A percentile compares a stretch with the other conserved stretches of the same genome.
phyloP scores from a whole-genome alignment of 2,113 vertebrate genomes.

The Xenus cinereus region DNA sequence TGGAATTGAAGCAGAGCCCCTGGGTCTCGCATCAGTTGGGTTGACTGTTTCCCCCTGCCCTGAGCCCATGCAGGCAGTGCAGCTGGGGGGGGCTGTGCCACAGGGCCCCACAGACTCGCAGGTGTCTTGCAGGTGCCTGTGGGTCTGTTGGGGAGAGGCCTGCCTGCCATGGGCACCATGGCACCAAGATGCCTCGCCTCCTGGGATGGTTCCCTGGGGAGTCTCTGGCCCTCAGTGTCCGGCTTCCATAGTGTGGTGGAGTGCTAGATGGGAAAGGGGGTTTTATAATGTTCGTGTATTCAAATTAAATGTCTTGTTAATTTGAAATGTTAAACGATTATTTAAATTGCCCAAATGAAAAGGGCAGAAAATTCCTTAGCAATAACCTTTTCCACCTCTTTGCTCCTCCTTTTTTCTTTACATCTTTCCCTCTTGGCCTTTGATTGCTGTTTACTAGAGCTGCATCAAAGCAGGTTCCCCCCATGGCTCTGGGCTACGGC shows the following conservation, averaged over 20 bases:
- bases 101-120: rapidly evolving
- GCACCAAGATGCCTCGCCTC: rapidly evolving
- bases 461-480: slow-evolving; percentile 40
- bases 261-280: not conserved
- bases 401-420: not conserved
- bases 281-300: not conserved
- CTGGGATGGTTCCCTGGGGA: rapidly evolving
- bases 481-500: not conserved
- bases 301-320: not conserved
- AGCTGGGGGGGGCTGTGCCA: not conserved
- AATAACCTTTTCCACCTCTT: not conserved
- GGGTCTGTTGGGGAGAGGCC: not conserved
- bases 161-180: rapidly evolving
- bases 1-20: not conserved
- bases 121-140: rapidly evolving
- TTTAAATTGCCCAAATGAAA: not conserved
- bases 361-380: not conserved
- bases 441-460: slow-evolving; percentile 32
- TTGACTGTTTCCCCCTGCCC: rapidly evolving
- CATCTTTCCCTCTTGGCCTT: not conserved
- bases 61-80: rapidly evolving
- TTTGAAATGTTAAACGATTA: not conserved
- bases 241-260: rapidly evolving
- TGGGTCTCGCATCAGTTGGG: rapidly evolving
- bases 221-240: rapidly evolving